These are phyloP conservation scores for Sarotherodon lohbergeri DNA, from an alignment of 2,113 vertebrate genomes.

Conservation along the genomic window DNA sequence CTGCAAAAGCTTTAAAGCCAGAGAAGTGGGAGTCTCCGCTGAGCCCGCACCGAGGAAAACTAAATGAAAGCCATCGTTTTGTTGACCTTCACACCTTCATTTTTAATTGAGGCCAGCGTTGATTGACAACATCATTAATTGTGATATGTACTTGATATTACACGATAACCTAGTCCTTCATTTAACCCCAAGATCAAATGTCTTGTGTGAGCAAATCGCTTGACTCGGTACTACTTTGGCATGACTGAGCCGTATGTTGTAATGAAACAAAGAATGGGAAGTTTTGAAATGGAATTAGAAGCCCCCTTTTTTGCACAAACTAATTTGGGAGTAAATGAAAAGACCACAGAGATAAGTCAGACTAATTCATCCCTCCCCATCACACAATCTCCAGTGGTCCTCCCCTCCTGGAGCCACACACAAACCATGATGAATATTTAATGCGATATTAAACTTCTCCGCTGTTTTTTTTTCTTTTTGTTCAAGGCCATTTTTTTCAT, in stretches of 20 bases:
- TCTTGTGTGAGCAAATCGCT: conserved; percentile 18
- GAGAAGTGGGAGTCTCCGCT: neutral
- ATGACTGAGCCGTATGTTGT: neutral
- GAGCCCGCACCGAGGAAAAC: conserved; percentile 5
- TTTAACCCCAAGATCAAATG: conserved; percentile 24
- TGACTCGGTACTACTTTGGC: neutral
- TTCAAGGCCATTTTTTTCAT: conserved; percentile 2
- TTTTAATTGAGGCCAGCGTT: conserved; percentile 56
- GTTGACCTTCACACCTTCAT: conserved; percentile 34
- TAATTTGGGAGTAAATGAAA: conserved; percentile 22
- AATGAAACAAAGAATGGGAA: neutral
- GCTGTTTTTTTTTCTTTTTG: neutral
- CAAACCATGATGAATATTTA: conserved; percentile 40
- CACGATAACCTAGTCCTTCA: conserved; percentile 33
- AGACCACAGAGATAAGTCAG: conserved; percentile 18
- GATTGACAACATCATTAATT: conserved; percentile 63
- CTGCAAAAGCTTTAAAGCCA: neutral
- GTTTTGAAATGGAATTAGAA: neutral
- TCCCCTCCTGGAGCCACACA: conserved; percentile 13
- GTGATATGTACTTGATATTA: conserved; percentile 39
- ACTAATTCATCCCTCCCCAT: conserved; percentile 16
- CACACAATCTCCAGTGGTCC: conserved; percentile 4
- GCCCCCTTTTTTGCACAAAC: neutral
- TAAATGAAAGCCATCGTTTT: conserved; percentile 27
- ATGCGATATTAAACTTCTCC: conserved; percentile 30